Percentiles rank a stretch among this genome's conserved stretches.
Conservation (phyloP, 2,888 invertebrate species). For the Conus canariensis region DNA sequence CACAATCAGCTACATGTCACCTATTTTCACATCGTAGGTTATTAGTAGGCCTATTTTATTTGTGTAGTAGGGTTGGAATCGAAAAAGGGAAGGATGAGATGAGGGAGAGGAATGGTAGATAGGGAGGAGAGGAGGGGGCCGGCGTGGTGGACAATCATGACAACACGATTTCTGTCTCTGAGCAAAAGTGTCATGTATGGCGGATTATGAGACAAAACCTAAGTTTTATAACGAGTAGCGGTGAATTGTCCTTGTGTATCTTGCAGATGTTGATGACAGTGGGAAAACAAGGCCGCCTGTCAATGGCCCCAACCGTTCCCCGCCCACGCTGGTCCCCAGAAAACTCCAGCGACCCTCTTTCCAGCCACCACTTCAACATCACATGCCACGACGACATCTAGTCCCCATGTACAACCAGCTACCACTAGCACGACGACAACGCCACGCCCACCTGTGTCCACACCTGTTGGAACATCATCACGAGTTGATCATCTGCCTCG, state of each 20-base stretch:
- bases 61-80: too few species aligned
- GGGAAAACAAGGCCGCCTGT: constrained; percentile 21
- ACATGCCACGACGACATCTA: background rate
- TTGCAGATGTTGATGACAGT: constrained; percentile 35
- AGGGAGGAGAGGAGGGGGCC: too few species aligned
- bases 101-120: too few species aligned
- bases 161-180: too few species aligned
- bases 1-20: too few species aligned
- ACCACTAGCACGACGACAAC: background rate
- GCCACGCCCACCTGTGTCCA: background rate
- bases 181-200: too few species aligned
- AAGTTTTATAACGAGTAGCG: too few species aligned
- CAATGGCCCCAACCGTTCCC: background rate
- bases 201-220: too few species aligned
- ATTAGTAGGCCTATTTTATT: too few species aligned
- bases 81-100: too few species aligned
- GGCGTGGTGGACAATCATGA: too few species aligned
- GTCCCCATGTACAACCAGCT: background rate
- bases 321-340: constrained; percentile 20
- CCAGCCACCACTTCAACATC: background rate
- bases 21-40: too few species aligned
- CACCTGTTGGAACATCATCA: background rate
- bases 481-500: background rate
- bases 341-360: background rate
- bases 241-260: background rate